These are phyloP conservation scores for Sericinus montela DNA, from an alignment of 2,888 invertebrate species.

Conservation along the genomic window DNA sequence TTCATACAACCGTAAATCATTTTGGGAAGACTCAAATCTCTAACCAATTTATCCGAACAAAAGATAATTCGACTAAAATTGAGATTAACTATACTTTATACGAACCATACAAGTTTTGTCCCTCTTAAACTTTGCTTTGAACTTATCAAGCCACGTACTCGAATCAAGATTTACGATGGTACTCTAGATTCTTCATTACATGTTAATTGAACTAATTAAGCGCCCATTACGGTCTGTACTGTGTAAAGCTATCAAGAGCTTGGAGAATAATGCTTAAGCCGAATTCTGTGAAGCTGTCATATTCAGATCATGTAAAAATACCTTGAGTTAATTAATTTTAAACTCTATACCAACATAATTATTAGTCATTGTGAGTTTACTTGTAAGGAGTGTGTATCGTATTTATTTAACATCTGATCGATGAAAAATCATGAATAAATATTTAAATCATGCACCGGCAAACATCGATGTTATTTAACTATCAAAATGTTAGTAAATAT, in stretches of 20 bases:
- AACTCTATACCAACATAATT: no score
- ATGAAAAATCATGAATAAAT: no score
- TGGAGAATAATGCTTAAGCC: background rate
- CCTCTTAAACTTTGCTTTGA: background rate
- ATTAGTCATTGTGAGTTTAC: no score
- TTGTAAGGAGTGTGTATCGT: no score
- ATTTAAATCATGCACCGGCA: no score
- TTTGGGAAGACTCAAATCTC: background rate
- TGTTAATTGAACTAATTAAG: constrained; percentile 12
- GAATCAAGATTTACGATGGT: constrained; percentile 4
- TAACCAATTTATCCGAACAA: background rate
- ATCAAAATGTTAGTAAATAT: no score
- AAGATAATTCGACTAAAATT: constrained; percentile 1
- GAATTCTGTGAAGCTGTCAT: background rate
- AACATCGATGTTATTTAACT: no score
- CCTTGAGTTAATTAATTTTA: no score
- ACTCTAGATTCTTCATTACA: constrained; percentile 3
- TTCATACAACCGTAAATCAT: no score
- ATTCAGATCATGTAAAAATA: background rate
- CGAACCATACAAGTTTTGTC: background rate
- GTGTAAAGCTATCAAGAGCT: background rate
- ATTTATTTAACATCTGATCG: no score
- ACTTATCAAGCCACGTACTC: background rate
- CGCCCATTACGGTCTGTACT: background rate
- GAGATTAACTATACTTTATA: background rate